phyloP scores from a whole-genome alignment of 1,140 invertebrate species.

The Mactra quadrangularis region DNA sequence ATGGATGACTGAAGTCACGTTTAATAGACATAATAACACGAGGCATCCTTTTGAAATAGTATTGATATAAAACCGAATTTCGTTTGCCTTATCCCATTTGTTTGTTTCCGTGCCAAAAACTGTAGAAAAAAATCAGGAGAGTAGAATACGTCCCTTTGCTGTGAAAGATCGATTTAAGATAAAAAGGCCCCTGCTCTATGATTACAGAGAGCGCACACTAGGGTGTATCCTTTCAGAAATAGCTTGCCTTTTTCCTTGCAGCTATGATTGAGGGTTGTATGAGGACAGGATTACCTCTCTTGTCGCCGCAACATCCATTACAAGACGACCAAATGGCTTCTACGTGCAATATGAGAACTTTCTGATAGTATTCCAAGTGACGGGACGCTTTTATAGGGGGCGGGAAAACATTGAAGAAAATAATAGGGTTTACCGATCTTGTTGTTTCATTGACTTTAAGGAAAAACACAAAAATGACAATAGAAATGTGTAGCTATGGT shows the following conservation, averaged over 20 bases:
- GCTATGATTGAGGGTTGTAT: conserved; percentile 52
- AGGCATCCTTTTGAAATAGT: conserved; percentile 32
- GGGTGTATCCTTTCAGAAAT: conserved; percentile 64
- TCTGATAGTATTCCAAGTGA: conserved; percentile 41
- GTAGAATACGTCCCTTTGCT: background rate
- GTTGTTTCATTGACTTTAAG: conserved; percentile 29
- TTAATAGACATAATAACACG: conserved; percentile 58
- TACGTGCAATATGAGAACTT: conserved; percentile 43
- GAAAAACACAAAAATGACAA: conserved; percentile 27
- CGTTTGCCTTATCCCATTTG: conserved; percentile 56
- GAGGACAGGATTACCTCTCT: conserved; percentile 3
- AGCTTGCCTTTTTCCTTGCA: conserved; percentile 49
- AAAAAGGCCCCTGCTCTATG: conserved; percentile 59
- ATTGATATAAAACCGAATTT: conserved; percentile 60
- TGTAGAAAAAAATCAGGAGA: background rate
- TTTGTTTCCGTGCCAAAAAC: conserved; percentile 41
- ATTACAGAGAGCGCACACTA: conserved; percentile 56
- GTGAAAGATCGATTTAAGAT: conserved; percentile 62
- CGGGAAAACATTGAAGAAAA: conserved; percentile 49
- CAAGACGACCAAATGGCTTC: conserved; percentile 54
- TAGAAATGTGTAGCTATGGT: conserved; percentile 13
- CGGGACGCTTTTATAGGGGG: conserved; percentile 57
- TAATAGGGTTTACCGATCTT: conserved; percentile 35
- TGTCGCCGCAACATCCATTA: conserved; percentile 55
- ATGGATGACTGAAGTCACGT: conserved; percentile 59